Conservation (phyloP, 64 coral and sea anemone species). For the Montipora efflorescens region DNA sequence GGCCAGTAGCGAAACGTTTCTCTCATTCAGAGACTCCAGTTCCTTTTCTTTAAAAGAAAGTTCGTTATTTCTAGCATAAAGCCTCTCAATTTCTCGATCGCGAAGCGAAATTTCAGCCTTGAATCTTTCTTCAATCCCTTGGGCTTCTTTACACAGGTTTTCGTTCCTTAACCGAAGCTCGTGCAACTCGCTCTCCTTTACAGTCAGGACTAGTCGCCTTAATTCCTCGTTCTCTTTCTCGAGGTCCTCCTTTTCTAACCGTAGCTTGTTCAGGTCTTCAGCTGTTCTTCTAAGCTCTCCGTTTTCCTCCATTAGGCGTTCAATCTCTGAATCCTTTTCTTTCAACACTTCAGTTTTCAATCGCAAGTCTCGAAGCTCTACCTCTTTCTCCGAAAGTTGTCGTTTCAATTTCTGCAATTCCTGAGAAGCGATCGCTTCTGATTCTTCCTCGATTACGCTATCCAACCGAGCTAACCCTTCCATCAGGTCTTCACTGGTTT, state of each 20-base stretch:
- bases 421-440: slow-evolving; percentile 58
- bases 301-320: slow-evolving; percentile 58
- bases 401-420: slow-evolving; percentile 57
- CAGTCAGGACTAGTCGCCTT: slow-evolving; percentile 18
- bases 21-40: slow-evolving; percentile 35
- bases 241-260: slow-evolving; percentile 15
- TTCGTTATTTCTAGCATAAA: slow-evolving; percentile 69
- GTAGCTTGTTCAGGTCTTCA: slow-evolving; percentile 15
- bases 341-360: slow-evolving; percentile 35
- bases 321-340: slow-evolving; percentile 51
- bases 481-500: slow-evolving; percentile 60
- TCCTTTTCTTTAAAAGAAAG: slow-evolving; percentile 42
- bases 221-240: slow-evolving; percentile 63
- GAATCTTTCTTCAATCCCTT: slow-evolving; percentile 24
- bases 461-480: slow-evolving; percentile 39
- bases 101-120: slow-evolving; percentile 42
- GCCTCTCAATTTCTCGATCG: slow-evolving; percentile 64
- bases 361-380: slow-evolving; percentile 65
- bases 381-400: slow-evolving; percentile 76
- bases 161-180: slow-evolving; percentile 27
- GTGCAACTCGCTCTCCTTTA: slow-evolving; percentile 49
- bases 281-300: slow-evolving; percentile 3
- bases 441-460: slow-evolving; percentile 57
- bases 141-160: slow-evolving; percentile 4
- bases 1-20: background rate